Base-by-base conservation (phyloP, 2,113 vertebrate genomes). In the Neopipo cinnamomea region DNA sequence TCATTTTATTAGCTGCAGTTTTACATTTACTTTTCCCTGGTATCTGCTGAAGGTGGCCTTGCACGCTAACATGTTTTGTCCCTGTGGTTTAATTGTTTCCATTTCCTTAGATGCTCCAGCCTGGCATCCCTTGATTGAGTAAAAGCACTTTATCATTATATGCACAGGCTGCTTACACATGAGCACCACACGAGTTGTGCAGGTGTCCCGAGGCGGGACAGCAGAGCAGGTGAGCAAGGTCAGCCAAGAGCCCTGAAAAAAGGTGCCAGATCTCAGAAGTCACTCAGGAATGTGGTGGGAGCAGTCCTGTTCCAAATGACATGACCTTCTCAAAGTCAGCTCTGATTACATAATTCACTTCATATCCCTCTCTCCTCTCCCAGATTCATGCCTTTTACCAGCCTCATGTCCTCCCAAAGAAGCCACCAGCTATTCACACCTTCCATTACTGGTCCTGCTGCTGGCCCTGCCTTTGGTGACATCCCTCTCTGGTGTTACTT, bases 131-230 rank as follows among this genome's bases (percentile, higher is more conserved):
- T n/a, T 53, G 5, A 50, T 46, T 5, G 41, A 84, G 44, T 12
- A 42, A 18, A 50, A 72, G 25, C 25, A 20, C 22, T 76, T 91
- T 4, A 17, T 66, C 12, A 27, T 44, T 3, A 3, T 47, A 9
- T 0, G 5, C 52, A n/a, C 11, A n/a, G 47, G n/a, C 65, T 67
- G 3, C 44, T 86, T 76, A n/a, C 20, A n/a, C 7, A 4, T 1
- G 14, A 71, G 33, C 16, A 49, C 11, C 5, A 7, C 2, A 1
- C 0, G 1, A 11, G 27, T 46, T 58, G 59, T 44, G 37, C 5
- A 3, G 0, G 2, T 30, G 74, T 50, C 25, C 21, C 0, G 0
- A 66, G 39, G 33, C 39, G 55, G n/a, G 59, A 37, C 44, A 67
- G 27, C 35, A 58, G 42, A 80, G 58, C 56, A 63, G 35, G 49